Evolutionary conservation across 2,888 invertebrate species (phyloP), one percentile per base, ranked within the genome.

Genomic region (Papilio gigon): DNA sequence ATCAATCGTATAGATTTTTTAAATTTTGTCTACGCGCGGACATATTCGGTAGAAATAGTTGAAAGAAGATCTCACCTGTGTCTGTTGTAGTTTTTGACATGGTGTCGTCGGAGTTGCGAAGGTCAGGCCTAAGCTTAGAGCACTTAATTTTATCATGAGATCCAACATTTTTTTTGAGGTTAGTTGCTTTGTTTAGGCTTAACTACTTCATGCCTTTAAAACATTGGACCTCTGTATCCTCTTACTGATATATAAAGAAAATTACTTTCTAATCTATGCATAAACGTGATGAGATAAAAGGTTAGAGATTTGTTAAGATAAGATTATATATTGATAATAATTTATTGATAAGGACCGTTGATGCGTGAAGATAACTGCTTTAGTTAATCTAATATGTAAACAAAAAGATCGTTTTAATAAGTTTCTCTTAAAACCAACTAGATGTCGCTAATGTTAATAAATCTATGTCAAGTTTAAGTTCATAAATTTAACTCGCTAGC

Each of bases 11-110:
- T n/a, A n/a, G n/a, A n/a, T n/a, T n/a, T n/a, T n/a, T n/a, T n/a
- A n/a, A n/a, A n/a, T n/a, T n/a, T n/a, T n/a, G n/a, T n/a, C n/a
- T n/a, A n/a, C n/a, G n/a, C n/a, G n/a, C n/a, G n/a, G n/a, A n/a
- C n/a, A n/a, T n/a, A n/a, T n/a, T n/a, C n/a, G n/a, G n/a, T n/a
- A n/a, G n/a, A n/a, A n/a, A n/a, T n/a, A n/a, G n/a, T n/a, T n/a
- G 1, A 27, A 20, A 50, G 25, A 33, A 64, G 11, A 61, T 74
- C 77, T 83, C 78, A 90, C 90, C 78, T 90, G 90, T 53, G 90
- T 80, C 62, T 87, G 84, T 40, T 85, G 88, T 44, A 82, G 68
- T 58, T 78, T 82, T 20, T 82, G 80, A 62, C 85, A 84, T 40
- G 68, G 40, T 8, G 61, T 22, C 14, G 42, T 44, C 11, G 69